phyloP scores from a whole-genome alignment of 2,113 vertebrate genomes.

The Anser brachyrhynchus region DNA sequence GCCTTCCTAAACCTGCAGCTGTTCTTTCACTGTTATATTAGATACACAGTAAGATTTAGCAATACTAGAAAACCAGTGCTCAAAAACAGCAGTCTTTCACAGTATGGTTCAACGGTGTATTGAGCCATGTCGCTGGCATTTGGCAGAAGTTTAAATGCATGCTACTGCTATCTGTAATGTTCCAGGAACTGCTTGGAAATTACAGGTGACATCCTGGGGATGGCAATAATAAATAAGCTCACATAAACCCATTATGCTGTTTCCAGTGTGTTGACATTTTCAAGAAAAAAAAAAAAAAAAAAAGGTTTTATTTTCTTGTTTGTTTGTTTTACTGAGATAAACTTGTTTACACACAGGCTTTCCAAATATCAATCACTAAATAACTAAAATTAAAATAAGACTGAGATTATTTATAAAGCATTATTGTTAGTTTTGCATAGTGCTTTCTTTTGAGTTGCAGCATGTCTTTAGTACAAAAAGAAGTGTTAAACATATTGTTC shows the following conservation, averaged over 20 bases:
- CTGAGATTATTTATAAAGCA: neutral
- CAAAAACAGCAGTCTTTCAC: neutral
- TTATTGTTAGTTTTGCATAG: neutral
- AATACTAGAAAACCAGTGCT: neutral
- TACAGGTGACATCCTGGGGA: neutral
- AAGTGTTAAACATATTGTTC: neutral
- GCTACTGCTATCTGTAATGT: neutral
- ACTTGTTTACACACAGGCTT: conserved; percentile 9
- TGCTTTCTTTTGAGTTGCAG: neutral
- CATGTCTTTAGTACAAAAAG: neutral
- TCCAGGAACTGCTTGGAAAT: conserved; percentile 40
- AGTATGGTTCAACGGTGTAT: neutral
- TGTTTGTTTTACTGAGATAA: conserved; percentile 53
- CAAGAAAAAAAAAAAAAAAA: neutral
- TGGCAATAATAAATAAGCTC: conserved; percentile 4
- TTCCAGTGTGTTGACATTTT: conserved; percentile 55
- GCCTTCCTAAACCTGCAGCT: neutral
- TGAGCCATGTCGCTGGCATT: neutral
- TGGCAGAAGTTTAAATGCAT: conserved; percentile 19
- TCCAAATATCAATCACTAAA: conserved; percentile 34
- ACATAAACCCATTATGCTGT: neutral
- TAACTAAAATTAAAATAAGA: neutral
- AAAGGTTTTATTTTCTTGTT: neutral
- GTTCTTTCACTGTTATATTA: neutral
- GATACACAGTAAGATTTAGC: neutral